Conservation (phyloP, 2,888 invertebrate genomes). For the Tipula helvola region DNA sequence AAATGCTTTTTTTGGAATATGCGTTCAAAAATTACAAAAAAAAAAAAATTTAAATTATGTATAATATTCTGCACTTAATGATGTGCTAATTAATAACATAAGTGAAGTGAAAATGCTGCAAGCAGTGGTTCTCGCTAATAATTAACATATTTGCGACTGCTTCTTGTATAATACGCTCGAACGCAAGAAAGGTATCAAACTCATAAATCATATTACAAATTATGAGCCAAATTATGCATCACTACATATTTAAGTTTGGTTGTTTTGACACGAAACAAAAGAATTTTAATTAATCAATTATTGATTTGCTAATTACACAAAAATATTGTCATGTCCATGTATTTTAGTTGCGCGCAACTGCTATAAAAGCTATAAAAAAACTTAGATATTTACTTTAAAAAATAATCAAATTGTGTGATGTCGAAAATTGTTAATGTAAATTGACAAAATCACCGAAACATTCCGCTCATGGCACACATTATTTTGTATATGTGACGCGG, state of each 20-base stretch:
- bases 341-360: too few relatives aligned
- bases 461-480: neutral
- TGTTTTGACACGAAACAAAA: neutral
- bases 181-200: neutral
- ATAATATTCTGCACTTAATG: neutral
- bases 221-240: neutral
- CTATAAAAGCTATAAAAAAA: neutral
- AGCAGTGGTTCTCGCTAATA: neutral
- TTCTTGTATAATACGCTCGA: neutral
- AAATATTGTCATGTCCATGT: neutral
- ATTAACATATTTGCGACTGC: neutral
- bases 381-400: neutral
- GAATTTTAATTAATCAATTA: neutral
- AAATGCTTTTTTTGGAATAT: neutral
- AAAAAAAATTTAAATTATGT: neutral
- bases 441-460: neutral
- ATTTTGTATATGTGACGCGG: neutral
- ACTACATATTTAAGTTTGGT: too few relatives aligned
- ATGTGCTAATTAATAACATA: neutral
- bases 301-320: neutral
- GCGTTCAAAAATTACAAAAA: too few relatives aligned
- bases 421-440: neutral
- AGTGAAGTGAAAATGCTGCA: neutral
- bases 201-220: neutral
- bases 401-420: neutral